These are phyloP conservation scores for Spicauda simplicius DNA, from an alignment of 2,888 invertebrate species.

Conservation along the genomic window DNA sequence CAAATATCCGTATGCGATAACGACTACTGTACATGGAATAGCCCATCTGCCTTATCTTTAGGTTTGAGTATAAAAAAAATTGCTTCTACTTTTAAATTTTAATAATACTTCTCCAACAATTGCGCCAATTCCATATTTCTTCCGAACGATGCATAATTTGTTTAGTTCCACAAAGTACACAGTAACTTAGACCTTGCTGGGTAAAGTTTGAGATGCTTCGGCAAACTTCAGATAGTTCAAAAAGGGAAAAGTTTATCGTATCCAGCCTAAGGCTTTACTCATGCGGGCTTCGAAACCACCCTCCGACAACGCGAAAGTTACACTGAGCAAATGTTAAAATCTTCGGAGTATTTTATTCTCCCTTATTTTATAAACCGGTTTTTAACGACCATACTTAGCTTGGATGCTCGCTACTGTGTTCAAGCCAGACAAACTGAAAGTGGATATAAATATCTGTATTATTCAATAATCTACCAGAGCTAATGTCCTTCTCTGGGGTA, in stretches of 20 bases:
- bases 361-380: too few species aligned
- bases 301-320: slow-evolving; percentile 12
- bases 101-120: neutral
- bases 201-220: slow-evolving; percentile 21
- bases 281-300: slow-evolving; percentile 10
- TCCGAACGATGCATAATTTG: slow-evolving; percentile 10
- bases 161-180: slow-evolving; percentile 14
- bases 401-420: too few species aligned
- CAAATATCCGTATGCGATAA: too few species aligned
- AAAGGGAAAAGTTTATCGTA: slow-evolving; percentile 18
- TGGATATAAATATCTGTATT: too few species aligned
- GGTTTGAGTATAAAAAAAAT: too few species aligned
- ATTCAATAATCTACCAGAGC: too few species aligned
- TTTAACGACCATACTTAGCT: too few species aligned
- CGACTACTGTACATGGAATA: too few species aligned
- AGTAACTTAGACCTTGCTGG: slow-evolving; percentile 5
- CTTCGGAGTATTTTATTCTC: neutral
- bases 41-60: too few species aligned
- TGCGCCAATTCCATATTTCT: neutral
- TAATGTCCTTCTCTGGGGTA: too few species aligned
- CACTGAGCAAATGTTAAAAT: slow-evolving; percentile 1
- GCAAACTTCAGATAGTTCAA: slow-evolving; percentile 22
- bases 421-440: too few species aligned
- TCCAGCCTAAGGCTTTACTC: slow-evolving; percentile 7
- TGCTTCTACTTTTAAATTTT: neutral